A percentile compares a stretch with the other conserved stretches of the same genome.
Evolutionary conservation across 2,113 vertebrate species (phyloP).

Genomic region (Ptychochromis oligacanthus): DNA sequence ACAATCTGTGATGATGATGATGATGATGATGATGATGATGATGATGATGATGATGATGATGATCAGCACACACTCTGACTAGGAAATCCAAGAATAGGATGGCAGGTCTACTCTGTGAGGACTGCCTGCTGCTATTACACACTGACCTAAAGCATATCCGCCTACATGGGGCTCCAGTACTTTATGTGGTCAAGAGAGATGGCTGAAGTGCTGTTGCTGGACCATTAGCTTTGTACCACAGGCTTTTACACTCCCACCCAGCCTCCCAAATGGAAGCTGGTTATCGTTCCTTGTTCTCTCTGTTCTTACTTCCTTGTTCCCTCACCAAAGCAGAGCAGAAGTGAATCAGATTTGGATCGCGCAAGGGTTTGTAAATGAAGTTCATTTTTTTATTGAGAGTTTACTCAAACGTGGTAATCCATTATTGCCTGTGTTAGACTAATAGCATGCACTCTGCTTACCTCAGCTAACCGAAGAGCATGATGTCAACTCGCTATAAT

Average conservation of each 20-base stretch:
- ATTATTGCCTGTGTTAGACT: neutral
- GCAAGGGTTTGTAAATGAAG: neutral
- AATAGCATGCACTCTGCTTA: slow-evolving; percentile 2
- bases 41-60: too few relatives aligned
- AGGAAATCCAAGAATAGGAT: neutral
- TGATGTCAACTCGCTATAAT: neutral
- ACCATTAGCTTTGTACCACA: neutral
- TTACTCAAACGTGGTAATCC: neutral
- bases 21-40: too few relatives aligned
- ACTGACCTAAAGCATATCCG: neutral
- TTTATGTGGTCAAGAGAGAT: slow-evolving; percentile 9
- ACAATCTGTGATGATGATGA: too few relatives aligned
- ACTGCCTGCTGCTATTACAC: neutral
- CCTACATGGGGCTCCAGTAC: neutral
- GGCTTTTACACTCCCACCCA: slow-evolving; percentile 9
- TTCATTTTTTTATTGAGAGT: neutral
- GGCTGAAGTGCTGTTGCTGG: neutral
- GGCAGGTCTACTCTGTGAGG: neutral
- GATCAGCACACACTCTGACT: neutral
- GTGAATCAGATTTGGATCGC: neutral
- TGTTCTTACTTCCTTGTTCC: neutral
- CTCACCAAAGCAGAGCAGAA: neutral
- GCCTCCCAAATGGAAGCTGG: neutral
- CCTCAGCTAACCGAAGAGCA: neutral
- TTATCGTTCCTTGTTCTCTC: neutral